Evolutionary conservation across 2,797 vertebrate genomes (phyloP).

Genomic region (Chloroceryle amazona): DNA sequence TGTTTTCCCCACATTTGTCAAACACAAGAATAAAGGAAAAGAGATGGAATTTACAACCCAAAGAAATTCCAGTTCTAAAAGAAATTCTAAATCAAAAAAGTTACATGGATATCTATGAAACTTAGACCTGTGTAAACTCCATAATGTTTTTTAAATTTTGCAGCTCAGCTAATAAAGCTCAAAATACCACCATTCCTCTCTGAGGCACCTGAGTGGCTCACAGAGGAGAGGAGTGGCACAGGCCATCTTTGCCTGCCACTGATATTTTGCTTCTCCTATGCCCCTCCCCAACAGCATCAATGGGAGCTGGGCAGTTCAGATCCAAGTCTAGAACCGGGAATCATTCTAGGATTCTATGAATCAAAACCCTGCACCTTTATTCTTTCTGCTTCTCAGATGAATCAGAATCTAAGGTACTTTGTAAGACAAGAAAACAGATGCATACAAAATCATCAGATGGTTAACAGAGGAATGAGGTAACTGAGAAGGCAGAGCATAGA

Average conservation of each 20-base stretch:
- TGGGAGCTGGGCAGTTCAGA: not conserved
- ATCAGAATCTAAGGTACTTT: not conserved
- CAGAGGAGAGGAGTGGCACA: fast-evolving
- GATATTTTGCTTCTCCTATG: not conserved
- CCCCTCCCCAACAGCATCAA: not conserved
- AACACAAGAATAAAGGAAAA: not conserved
- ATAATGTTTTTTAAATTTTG: not conserved
- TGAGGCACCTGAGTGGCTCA: not conserved
- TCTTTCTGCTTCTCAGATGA: not conserved
- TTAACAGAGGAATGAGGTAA: not conserved
- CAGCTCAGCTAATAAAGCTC: not conserved
- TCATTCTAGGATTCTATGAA: not conserved
- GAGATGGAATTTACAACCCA: not conserved
- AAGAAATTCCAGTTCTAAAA: not conserved
- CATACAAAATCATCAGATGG: not conserved
- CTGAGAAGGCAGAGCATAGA: not conserved
- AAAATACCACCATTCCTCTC: not conserved
- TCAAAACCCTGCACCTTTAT: not conserved
- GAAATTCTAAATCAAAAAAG: not conserved
- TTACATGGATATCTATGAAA: not conserved
- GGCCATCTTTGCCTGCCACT: not conserved
- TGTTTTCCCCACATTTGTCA: not conserved
- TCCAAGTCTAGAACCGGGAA: not conserved
- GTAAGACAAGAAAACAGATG: not conserved
- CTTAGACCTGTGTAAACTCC: not conserved